These are phyloP conservation scores for Diplodus sargus DNA, from an alignment of 2,797 vertebrate genomes.

Conservation along the genomic window DNA sequence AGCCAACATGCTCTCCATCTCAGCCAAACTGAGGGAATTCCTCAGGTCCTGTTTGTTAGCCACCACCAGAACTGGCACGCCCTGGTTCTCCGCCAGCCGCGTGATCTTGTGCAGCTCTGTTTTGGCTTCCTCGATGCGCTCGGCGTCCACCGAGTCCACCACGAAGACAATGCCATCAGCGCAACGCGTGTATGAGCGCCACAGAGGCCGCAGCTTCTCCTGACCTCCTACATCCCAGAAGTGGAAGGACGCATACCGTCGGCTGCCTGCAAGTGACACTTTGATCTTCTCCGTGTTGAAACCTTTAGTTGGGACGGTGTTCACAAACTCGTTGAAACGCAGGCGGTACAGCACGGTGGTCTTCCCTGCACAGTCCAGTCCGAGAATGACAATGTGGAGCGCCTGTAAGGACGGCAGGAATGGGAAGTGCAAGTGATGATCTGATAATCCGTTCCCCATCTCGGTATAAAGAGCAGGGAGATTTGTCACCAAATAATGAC, in stretches of 20 bases:
- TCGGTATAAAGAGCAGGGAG: constrained; percentile 34
- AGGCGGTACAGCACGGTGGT: constrained; percentile 95
- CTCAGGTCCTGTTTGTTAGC: constrained; percentile 97
- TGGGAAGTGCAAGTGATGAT: constrained; percentile 75
- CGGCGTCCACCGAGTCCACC: constrained; percentile 94
- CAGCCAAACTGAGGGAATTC: constrained; percentile 88
- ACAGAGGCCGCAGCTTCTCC: constrained; percentile 95
- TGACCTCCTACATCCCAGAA: constrained; percentile 97
- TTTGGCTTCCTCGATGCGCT: constrained; percentile 93
- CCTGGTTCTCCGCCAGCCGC: constrained; percentile 94
- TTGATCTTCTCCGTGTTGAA: constrained; percentile 95
- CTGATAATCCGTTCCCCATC: constrained; percentile 83
- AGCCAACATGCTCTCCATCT: constrained; percentile 92
- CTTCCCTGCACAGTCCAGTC: constrained; percentile 95
- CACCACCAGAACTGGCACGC: constrained; percentile 93
- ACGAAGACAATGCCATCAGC: constrained; percentile 96
- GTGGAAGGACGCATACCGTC: constrained; percentile 88
- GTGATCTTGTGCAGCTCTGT: constrained; percentile 96
- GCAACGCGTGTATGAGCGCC: constrained; percentile 95
- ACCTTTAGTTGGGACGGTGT: constrained; percentile 96
- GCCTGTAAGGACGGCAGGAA: constrained; percentile 93
- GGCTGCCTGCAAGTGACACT: constrained; percentile 86
- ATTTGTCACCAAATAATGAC: constrained; percentile 59
- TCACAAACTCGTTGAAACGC: constrained; percentile 96
- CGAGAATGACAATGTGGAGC: constrained; percentile 95